phyloP scores from a whole-genome alignment of 2,113 vertebrate species.

The Eurystomus gularis region DNA sequence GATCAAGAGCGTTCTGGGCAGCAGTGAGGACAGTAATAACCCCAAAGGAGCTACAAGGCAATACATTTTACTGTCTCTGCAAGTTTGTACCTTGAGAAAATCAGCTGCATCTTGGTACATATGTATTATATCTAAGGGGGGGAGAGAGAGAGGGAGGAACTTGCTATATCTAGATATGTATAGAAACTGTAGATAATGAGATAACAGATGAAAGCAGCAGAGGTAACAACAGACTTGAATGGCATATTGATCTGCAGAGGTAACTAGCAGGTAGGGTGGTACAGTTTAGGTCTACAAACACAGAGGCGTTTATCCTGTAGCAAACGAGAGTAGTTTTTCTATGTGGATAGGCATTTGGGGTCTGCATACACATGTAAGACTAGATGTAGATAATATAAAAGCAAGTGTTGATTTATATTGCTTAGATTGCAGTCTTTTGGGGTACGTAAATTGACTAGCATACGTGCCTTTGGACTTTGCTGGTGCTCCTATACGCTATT shows the following conservation, averaged over 20 bases:
- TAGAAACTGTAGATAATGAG: neutral
- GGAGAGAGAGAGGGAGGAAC: neutral
- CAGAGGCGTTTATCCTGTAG: neutral
- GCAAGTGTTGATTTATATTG: neutral
- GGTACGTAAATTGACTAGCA: neutral
- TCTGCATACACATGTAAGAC: neutral
- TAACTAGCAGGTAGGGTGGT: neutral
- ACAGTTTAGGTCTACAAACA: neutral
- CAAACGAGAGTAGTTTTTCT: neutral
- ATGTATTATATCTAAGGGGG: neutral
- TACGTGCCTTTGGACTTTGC: neutral
- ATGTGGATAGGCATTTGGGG: neutral
- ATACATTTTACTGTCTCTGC: neutral
- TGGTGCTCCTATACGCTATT: neutral
- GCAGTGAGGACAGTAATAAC: neutral
- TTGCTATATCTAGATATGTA: neutral
- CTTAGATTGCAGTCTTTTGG: neutral
- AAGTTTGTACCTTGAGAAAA: neutral
- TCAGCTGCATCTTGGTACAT: rapidly evolving
- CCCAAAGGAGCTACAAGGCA: neutral
- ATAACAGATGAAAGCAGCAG: neutral
- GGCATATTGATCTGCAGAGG: neutral
- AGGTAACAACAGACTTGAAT: neutral
- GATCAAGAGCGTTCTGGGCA: neutral
- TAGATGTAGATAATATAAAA: neutral